Evolutionary conservation across 2,797 vertebrate species (phyloP).

Genomic region (Intellagama lesueurii): DNA sequence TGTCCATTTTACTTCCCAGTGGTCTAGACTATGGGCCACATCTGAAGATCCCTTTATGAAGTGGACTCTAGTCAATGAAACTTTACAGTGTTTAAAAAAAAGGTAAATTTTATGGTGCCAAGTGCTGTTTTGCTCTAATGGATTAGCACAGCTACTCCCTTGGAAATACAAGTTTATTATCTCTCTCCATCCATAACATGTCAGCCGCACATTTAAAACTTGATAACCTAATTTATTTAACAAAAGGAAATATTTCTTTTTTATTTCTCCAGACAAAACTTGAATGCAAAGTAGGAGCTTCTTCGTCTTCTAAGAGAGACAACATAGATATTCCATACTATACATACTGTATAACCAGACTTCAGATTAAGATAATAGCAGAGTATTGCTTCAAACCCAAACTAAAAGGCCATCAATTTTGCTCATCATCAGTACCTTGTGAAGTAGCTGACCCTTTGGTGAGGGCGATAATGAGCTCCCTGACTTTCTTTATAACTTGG

Average conservation of each 20-base stretch:
- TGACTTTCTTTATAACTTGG: neutral
- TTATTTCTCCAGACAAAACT: neutral
- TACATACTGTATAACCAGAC: neutral
- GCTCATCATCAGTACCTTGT: neutral
- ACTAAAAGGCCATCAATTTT: neutral
- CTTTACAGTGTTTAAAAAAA: neutral
- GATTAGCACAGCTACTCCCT: neutral
- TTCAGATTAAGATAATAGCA: neutral
- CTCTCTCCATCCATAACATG: neutral
- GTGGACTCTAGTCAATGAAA: neutral
- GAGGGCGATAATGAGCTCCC: no score
- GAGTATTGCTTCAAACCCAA: neutral
- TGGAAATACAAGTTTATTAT: neutral
- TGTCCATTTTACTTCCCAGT: neutral
- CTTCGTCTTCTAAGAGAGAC: neutral
- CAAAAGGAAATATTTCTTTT: neutral
- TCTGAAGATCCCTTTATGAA: neutral
- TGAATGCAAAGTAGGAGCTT: neutral
- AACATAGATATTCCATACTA: neutral
- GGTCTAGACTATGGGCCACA: neutral
- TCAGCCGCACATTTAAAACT: neutral
- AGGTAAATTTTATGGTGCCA: neutral
- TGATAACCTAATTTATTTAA: constrained; percentile 6
- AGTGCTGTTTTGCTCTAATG: neutral
- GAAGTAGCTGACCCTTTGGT: neutral